These are phyloP conservation scores for Chromoteleia sp. DNA, from an alignment of 2,888 invertebrate genomes.

Conservation along the genomic window DNA sequence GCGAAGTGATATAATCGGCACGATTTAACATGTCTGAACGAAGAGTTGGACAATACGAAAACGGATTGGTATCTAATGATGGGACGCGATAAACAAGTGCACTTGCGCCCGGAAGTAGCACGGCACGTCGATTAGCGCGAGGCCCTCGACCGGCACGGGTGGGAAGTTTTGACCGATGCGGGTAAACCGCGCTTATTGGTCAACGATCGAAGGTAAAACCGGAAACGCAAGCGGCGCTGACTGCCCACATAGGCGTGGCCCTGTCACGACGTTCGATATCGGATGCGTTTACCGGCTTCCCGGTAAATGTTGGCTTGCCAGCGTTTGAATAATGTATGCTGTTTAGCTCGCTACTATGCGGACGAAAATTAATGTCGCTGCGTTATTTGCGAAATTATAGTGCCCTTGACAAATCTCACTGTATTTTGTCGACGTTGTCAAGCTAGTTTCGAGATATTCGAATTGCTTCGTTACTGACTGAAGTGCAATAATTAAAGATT, in stretches of 20 bases:
- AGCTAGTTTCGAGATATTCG: constrained; percentile 11
- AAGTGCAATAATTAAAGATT: background rate
- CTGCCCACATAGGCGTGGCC: constrained; percentile 81
- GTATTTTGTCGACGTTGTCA: constrained; percentile 26
- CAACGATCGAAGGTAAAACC: constrained; percentile 77
- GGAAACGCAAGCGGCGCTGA: constrained; percentile 77
- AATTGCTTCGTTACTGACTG: background rate
- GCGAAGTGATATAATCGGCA: background rate
- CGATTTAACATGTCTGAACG: background rate
- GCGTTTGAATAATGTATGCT: constrained; percentile 83
- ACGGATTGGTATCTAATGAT: constrained; percentile 27
- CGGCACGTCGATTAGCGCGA: constrained; percentile 44
- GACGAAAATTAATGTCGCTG: constrained; percentile 45
- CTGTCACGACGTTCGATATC: constrained; percentile 77
- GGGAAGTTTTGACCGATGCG: constrained; percentile 69
- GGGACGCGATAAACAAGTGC: constrained; percentile 23
- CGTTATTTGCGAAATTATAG: constrained; percentile 51
- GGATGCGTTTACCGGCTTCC: constrained; percentile 80
- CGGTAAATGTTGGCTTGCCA: constrained; percentile 81
- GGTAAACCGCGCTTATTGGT: constrained; percentile 71
- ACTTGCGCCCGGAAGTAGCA: constrained; percentile 45
- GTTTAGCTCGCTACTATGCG: constrained; percentile 74
- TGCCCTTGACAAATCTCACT: constrained; percentile 3
- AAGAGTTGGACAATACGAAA: constrained; percentile 6
- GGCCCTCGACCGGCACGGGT: constrained; percentile 55